Evolutionary conservation across 2,797 vertebrate genomes (phyloP), one percentile per base, ranked within the genome.

Genomic region (Dallia pectoralis): DNA sequence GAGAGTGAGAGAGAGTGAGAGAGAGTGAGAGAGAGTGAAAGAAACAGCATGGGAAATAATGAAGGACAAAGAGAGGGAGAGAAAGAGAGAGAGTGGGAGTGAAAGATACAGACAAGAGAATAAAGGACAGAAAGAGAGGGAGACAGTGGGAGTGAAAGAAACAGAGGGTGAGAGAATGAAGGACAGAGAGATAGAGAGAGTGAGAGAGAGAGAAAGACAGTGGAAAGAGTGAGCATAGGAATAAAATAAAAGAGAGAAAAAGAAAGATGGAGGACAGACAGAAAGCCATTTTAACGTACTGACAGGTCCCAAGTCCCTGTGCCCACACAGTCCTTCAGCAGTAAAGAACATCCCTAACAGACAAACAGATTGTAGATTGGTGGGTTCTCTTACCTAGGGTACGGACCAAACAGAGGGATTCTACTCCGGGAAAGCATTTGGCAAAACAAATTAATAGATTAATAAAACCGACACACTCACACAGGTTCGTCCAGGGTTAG

Each of bases 341-440:
- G 5, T 32, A 68, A 68, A 36, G 62, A 11, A 29, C 63, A 47
- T 18, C 65, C 63, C 75, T 67, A 69, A 75, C 71, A 14, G 47
- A 53, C 51, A 62, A 71, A 88, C 84, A 86, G 69, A 75, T 67
- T 47, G 76, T 77, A 88, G 86, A 86, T 86, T 91, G 92, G 88
- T 92, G 94, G 95, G 94, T 91, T 89, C 88, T 95, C 97, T 99
- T 99, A 99, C 98, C 98, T 99, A 97, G 98, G 98, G 93, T 99
- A 99, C 80, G 98, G 98, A 95, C 98, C 98, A 95, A 99, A 99
- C 89, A 99, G 97, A 93, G 97, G 98, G 93, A 99, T 99, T 97
- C 98, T 99, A 98, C 90, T 99, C 98, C 98, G 93, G 96, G 97
- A 96, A 97, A 97, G 97, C 97, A 97, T 95, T 53, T 96, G 96